Conservation (phyloP, 2,797 vertebrate species). For the Jordanella pulchra region DNA sequence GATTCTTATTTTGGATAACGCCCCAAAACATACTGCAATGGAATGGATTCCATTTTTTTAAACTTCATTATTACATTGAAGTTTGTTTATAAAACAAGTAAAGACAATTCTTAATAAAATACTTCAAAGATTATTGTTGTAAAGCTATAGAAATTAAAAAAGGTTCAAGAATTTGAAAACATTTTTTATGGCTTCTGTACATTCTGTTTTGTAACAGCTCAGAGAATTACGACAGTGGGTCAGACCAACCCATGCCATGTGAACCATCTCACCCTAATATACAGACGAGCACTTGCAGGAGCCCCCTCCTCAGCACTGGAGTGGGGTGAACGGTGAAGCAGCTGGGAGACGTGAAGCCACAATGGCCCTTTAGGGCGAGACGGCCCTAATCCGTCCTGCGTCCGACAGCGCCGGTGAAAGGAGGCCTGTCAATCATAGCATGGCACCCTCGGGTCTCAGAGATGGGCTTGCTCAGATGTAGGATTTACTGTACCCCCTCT, state of each 20-base stretch:
- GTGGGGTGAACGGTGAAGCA: slow-evolving; percentile 70
- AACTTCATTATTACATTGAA: not conserved
- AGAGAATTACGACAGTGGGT: slow-evolving; percentile 60
- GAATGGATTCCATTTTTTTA: not conserved
- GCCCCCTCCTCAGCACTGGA: slow-evolving; percentile 62
- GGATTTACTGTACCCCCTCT: slow-evolving; percentile 77
- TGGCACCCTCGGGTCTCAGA: slow-evolving; percentile 74
- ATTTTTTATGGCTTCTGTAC: not conserved
- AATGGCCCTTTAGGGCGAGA: slow-evolving; percentile 79
- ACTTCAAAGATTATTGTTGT: not conserved
- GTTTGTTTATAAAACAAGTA: not conserved
- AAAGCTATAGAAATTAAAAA: not conserved
- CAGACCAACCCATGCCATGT: slow-evolving; percentile 43
- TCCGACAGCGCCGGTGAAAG: slow-evolving; percentile 76
- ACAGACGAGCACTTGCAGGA: slow-evolving; percentile 29
- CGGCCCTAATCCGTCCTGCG: slow-evolving; percentile 76
- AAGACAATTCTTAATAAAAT: not conserved
- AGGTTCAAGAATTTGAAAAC: not conserved
- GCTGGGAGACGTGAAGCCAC: slow-evolving; percentile 78
- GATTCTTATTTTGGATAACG: not conserved
- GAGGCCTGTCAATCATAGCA: slow-evolving; percentile 77
- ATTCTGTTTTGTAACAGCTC: slow-evolving; percentile 33
- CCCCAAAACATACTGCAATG: not conserved
- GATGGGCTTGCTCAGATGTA: slow-evolving; percentile 70
- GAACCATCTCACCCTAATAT: slow-evolving; percentile 30